A percentile compares a stretch with the other conserved stretches of the same genome.
These are phyloP conservation scores for Zootoca vivipara DNA, from an alignment of 2,113 vertebrate genomes.

Conservation along the genomic window DNA sequence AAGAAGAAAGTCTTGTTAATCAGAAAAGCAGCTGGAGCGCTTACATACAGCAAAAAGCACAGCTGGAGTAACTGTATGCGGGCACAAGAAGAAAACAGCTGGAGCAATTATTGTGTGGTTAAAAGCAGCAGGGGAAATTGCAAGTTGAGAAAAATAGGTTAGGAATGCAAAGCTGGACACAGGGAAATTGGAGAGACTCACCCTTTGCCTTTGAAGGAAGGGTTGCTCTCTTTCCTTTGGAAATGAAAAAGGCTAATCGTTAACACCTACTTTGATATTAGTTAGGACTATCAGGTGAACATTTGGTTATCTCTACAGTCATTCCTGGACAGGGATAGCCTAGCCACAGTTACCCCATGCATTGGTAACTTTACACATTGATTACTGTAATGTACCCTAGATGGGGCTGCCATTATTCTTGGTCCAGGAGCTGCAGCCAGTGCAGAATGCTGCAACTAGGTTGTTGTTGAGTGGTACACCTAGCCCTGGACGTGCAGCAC, in stretches of 20 bases:
- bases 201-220: background rate
- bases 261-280: background rate
- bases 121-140: constrained; percentile 57
- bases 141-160: background rate
- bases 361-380: no score
- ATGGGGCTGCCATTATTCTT: no score
- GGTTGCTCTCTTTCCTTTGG: background rate
- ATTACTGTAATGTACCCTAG: no score
- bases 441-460: no score
- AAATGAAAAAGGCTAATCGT: background rate
- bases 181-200: background rate
- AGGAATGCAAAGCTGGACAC: background rate
- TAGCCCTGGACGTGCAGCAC: no score
- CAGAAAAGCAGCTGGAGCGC: constrained; percentile 59
- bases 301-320: no score
- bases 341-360: no score
- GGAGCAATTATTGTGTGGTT: constrained; percentile 47
- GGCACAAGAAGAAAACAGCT: constrained; percentile 58
- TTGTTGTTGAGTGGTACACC: no score
- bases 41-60: constrained; percentile 23
- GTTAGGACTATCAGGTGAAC: background rate
- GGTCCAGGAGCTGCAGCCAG: no score
- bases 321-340: no score
- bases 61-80: constrained; percentile 59
- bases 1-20: constrained; percentile 21